Evolutionary conservation across 2,888 invertebrate species (phyloP).

Genomic region (Malachius bipustulatus): DNA sequence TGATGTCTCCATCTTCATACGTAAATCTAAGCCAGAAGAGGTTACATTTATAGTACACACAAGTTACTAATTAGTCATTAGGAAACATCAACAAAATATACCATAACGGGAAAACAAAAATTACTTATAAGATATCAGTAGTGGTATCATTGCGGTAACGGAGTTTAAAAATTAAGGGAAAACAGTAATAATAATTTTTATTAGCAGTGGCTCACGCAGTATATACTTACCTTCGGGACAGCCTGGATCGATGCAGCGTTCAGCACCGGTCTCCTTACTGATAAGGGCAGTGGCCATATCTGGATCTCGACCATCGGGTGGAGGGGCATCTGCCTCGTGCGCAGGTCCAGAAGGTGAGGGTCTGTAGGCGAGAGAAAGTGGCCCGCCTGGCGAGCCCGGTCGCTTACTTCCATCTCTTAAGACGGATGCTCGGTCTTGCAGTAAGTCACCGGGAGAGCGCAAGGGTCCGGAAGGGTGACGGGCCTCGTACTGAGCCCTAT

Average conservation of each 20-base stretch:
- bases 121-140: too few species aligned
- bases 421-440: constrained; percentile 57
- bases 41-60: too few species aligned
- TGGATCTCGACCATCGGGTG: constrained; percentile 40
- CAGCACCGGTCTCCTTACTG: constrained; percentile 36
- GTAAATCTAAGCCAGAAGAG: constrained; percentile 65
- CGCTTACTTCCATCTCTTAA: constrained; percentile 49
- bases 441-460: constrained; percentile 45
- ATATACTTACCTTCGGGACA: constrained; percentile 39
- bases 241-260: constrained; percentile 34
- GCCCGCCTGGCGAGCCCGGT: constrained; percentile 37
- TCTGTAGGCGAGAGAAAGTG: constrained; percentile 31
- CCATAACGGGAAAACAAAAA: too few species aligned
- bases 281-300: constrained; percentile 37
- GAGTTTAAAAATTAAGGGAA: too few species aligned
- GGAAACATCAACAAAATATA: too few species aligned
- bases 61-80: too few species aligned
- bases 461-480: constrained; percentile 38
- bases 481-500: constrained; percentile 35
- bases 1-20: constrained; percentile 56
- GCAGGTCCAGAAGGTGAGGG: constrained; percentile 38
- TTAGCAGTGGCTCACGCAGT: background rate
- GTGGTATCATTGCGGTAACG: too few species aligned
- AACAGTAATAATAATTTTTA: too few species aligned
- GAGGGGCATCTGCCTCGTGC: constrained; percentile 44